These are phyloP conservation scores for Caenorhabditis sulstoni DNA, from an alignment of 2,888 invertebrate species.

Conservation along the genomic window DNA sequence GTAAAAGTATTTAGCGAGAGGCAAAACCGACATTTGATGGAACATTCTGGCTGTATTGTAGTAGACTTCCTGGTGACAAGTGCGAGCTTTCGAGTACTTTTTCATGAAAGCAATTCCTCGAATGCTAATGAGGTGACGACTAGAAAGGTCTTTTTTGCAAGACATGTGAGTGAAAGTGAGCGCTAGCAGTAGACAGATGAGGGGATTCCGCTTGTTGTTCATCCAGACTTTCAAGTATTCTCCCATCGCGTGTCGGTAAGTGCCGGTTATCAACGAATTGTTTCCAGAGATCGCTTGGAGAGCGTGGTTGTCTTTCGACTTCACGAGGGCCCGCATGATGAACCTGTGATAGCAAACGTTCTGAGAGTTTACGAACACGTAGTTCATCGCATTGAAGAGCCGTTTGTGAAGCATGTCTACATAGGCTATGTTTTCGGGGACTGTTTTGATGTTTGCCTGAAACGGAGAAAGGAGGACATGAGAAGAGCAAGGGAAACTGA, in stretches of 20 bases:
- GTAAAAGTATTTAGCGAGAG: slow-evolving; percentile 76
- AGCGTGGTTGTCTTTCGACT: slow-evolving; percentile 72
- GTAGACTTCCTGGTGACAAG: slow-evolving; percentile 66
- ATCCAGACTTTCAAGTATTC: slow-evolving; percentile 77
- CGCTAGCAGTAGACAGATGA: slow-evolving; percentile 75
- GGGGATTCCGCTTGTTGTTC: slow-evolving; percentile 68
- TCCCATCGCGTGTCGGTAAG: slow-evolving; percentile 78
- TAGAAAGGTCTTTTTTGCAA: slow-evolving; percentile 78
- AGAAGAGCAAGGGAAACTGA: too few relatives aligned
- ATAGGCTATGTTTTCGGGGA: not conserved
- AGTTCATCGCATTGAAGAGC: slow-evolving; percentile 78
- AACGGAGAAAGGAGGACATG: too few relatives aligned
- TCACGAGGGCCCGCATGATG: slow-evolving; percentile 75
- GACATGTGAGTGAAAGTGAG: slow-evolving; percentile 79
- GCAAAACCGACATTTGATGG: slow-evolving; percentile 77
- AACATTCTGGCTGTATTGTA: slow-evolving; percentile 79
- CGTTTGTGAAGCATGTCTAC: slow-evolving; percentile 62
- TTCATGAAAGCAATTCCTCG: slow-evolving; percentile 77
- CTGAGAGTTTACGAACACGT: slow-evolving; percentile 77
- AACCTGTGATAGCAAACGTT: slow-evolving; percentile 77
- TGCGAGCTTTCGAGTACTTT: slow-evolving; percentile 70
- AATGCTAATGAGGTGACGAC: slow-evolving; percentile 74
- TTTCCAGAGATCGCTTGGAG: slow-evolving; percentile 79
- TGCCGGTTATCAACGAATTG: slow-evolving; percentile 79
- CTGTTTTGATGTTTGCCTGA: not conserved